A percentile compares a stretch with the other conserved stretches of the same genome.
These are phyloP conservation scores for Origma solitaria DNA, from an alignment of 2,113 vertebrate genomes.

Conservation along the genomic window DNA sequence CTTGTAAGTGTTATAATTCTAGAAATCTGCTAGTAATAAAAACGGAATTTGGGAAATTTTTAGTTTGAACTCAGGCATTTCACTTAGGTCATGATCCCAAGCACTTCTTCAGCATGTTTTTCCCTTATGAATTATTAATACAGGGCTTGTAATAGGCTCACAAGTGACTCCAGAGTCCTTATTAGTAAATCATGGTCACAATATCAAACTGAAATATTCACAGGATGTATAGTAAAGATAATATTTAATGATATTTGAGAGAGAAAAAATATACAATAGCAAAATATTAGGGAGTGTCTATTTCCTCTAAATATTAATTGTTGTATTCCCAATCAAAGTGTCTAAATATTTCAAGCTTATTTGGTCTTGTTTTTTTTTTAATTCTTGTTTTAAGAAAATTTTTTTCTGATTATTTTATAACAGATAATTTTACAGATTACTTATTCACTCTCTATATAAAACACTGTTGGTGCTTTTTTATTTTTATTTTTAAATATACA, in stretches of 20 bases:
- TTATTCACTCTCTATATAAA: background rate
- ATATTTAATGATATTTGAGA: background rate
- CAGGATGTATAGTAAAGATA: background rate
- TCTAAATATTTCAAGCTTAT: background rate
- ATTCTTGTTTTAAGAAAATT: background rate
- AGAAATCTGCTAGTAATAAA: conserved; percentile 55
- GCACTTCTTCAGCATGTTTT: conserved; percentile 41
- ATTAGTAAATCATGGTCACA: conserved; percentile 54
- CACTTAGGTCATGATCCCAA: conserved; percentile 60
- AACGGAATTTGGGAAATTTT: conserved; percentile 41
- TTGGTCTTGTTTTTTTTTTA: background rate
- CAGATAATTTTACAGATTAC: background rate
- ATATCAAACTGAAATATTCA: conserved; percentile 32
- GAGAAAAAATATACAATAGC: background rate
- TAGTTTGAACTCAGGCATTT: conserved; percentile 35
- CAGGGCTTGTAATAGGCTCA: conserved; percentile 15
- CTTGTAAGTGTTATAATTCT: conserved; percentile 40
- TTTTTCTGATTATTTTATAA: background rate
- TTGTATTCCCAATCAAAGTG: background rate
- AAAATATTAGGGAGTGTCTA: background rate
- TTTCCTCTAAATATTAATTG: background rate
- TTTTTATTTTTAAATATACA: conserved; percentile 31
- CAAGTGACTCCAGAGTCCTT: conserved; percentile 46
- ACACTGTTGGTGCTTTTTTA: background rate
- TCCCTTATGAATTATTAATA: conserved; percentile 72